A percentile compares a stretch with the other conserved stretches of the same genome.
These are phyloP conservation scores for Mamestra brassicae DNA, from an alignment of 2,888 invertebrate species.

Conservation along the genomic window DNA sequence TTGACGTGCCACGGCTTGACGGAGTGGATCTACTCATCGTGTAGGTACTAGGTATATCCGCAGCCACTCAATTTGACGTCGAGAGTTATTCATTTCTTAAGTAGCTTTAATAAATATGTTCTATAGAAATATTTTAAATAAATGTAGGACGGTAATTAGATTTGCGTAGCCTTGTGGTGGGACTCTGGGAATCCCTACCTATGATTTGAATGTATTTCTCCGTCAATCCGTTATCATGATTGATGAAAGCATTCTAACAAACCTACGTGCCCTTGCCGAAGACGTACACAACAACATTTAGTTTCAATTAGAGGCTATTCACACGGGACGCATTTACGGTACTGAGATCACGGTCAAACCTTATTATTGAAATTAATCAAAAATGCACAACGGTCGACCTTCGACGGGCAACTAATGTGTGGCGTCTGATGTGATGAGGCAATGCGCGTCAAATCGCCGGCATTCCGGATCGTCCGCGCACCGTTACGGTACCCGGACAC, in stretches of 20 bases:
- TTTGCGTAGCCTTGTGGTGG: background rate
- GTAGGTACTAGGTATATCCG: slow-evolving; percentile 19
- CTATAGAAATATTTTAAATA: no score
- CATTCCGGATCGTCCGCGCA: slow-evolving; percentile 87
- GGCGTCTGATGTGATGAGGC: slow-evolving; percentile 80
- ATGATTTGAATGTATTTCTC: background rate
- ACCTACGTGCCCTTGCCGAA: slow-evolving; percentile 17
- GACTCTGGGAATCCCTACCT: background rate
- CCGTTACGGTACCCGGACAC: slow-evolving; percentile 88
- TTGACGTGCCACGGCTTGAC: slow-evolving; percentile 54
- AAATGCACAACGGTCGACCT: slow-evolving; percentile 69
- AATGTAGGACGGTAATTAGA: background rate
- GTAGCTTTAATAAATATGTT: background rate
- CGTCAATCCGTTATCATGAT: background rate
- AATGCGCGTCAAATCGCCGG: slow-evolving; percentile 86
- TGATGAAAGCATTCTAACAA: slow-evolving; percentile 7
- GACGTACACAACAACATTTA: slow-evolving; percentile 17
- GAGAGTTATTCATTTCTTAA: slow-evolving; percentile 34
- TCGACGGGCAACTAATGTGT: slow-evolving; percentile 70
- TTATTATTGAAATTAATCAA: slow-evolving; percentile 60
- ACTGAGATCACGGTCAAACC: slow-evolving; percentile 34
- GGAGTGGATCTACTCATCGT: slow-evolving; percentile 39
- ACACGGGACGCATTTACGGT: slow-evolving; percentile 52
- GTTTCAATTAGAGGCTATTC: slow-evolving; percentile 48
- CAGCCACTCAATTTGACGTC: slow-evolving; percentile 34